Percentiles rank a stretch among this genome's conserved stretches.
These are phyloP conservation scores for Andrena minutula DNA, from an alignment of 2,888 invertebrate genomes.

Conservation along the genomic window DNA sequence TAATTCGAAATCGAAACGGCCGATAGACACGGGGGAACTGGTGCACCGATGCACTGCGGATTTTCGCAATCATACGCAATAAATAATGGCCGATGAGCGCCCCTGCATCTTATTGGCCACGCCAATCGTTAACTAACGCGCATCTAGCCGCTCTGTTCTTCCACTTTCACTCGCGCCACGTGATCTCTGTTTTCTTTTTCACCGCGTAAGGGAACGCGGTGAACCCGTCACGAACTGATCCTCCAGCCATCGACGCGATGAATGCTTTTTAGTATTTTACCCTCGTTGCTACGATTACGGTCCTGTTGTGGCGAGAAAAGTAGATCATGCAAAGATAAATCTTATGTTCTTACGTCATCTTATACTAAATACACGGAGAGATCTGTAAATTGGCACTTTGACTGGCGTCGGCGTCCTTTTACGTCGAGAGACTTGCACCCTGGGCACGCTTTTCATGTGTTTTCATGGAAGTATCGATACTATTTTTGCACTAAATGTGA, in stretches of 20 bases:
- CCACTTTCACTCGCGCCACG: conserved; percentile 70
- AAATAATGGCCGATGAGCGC: conserved; percentile 59
- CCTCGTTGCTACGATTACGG: no score
- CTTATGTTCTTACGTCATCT: no score
- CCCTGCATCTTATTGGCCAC: conserved; percentile 69
- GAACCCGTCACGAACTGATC: conserved; percentile 28
- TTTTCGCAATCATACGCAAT: conserved; percentile 65
- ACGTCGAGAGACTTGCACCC: no score
- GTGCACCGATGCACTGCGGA: conserved; percentile 55
- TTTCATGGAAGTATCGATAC: no score
- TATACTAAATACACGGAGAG: no score
- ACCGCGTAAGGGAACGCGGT: conserved; percentile 40
- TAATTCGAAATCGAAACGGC: conserved; percentile 53
- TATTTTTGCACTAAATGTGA: no score
- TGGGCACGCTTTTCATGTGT: no score
- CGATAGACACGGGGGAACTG: conserved; percentile 6
- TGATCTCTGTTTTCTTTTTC: conserved; percentile 67
- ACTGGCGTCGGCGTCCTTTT: no score
- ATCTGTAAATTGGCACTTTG: no score
- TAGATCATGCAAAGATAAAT: no score
- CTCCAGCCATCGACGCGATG: background rate
- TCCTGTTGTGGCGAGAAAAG: no score
- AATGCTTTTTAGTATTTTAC: no score
- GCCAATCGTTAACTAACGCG: conserved; percentile 68
- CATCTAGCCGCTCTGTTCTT: conserved; percentile 54